phyloP scores from a whole-genome alignment of 2,113 vertebrate genomes.

The Isichthys henryi region DNA sequence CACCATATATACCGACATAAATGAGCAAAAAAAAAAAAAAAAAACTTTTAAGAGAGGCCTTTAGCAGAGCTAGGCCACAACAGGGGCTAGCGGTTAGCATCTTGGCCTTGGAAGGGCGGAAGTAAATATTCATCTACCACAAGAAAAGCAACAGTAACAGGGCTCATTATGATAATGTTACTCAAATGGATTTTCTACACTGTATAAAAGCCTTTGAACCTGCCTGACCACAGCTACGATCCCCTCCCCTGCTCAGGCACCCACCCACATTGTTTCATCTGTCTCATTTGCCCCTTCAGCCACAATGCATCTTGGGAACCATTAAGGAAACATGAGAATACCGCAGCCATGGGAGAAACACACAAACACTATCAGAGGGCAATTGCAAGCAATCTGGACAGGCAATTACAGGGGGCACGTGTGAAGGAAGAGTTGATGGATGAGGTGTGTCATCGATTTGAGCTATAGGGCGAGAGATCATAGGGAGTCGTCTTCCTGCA shows the following conservation, averaged over 20 bases:
- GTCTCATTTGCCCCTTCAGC: constrained; percentile 52
- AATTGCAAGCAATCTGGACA: constrained; percentile 17
- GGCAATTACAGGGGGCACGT: constrained; percentile 30
- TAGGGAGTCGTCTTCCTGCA: not conserved
- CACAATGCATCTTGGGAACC: constrained; percentile 71
- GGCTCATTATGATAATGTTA: not conserved
- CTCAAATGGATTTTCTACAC: not conserved
- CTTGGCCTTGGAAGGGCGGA: not conserved
- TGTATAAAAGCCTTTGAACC: constrained; percentile 10
- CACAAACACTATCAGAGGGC: constrained; percentile 58
- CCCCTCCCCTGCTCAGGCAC: not conserved
- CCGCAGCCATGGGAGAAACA: constrained; percentile 59
- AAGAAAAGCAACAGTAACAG: not conserved
- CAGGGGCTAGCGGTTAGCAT: not conserved
- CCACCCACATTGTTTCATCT: constrained; percentile 27
- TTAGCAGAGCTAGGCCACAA: not conserved
- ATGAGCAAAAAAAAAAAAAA: not conserved
- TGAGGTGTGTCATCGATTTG: constrained; percentile 27
- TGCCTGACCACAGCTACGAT: constrained; percentile 5
- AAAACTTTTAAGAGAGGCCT: not conserved
- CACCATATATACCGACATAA: not conserved
- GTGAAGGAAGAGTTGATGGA: constrained; percentile 30
- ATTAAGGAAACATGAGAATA: constrained; percentile 69
- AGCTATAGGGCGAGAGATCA: not conserved
- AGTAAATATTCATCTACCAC: not conserved